phyloP scores from a whole-genome alignment of 2,113 vertebrate species.

The Vombatus ursinus region DNA sequence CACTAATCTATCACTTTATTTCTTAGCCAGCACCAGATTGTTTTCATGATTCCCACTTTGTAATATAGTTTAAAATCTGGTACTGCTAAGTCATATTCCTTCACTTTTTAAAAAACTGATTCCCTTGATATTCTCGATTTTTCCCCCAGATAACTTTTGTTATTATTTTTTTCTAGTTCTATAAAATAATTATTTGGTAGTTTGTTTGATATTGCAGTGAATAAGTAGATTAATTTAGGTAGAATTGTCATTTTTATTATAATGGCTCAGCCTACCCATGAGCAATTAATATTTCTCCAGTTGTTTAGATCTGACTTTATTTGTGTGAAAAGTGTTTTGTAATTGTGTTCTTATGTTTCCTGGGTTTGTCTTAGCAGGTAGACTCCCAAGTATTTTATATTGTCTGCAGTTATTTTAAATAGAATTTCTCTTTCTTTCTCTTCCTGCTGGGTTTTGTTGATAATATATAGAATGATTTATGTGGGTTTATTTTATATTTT shows the following conservation, averaged over 20 bases:
- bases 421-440: neutral
- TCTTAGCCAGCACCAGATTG: neutral
- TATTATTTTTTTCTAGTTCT: neutral
- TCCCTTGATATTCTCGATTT: neutral
- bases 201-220: neutral
- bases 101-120: neutral
- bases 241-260: neutral
- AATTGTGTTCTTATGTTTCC: neutral
- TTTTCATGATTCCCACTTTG: neutral
- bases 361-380: neutral
- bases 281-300: neutral
- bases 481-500: neutral
- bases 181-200: neutral
- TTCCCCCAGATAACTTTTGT: neutral
- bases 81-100: neutral
- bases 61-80: too few relatives aligned
- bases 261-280: too few relatives aligned
- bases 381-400: neutral
- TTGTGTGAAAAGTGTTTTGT: neutral
- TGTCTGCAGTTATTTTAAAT: neutral
- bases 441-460: neutral
- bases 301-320: neutral
- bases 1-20: neutral
- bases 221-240: neutral
- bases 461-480: neutral